A percentile compares a stretch with the other conserved stretches of the same genome.
Evolutionary conservation across 2,113 vertebrate species (phyloP).

Genomic region (Ammodytes marinus): DNA sequence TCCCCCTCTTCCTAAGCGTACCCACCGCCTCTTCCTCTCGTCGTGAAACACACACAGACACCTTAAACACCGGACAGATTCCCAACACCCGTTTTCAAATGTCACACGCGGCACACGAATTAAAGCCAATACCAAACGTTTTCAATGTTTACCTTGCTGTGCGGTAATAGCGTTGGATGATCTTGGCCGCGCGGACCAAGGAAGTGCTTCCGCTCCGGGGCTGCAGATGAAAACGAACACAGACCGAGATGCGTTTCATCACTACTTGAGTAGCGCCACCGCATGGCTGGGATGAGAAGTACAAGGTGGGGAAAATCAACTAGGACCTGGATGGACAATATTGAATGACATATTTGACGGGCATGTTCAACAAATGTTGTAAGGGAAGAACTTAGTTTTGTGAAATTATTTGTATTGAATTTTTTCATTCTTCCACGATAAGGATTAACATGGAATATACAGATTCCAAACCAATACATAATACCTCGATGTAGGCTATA

Average conservation of each 20-base stretch:
- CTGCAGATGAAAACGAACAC: slow-evolving; percentile 5
- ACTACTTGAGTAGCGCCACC: slow-evolving; percentile 39
- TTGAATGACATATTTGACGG: too few relatives aligned
- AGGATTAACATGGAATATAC: too few relatives aligned
- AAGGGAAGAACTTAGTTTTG: too few relatives aligned
- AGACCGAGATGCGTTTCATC: neutral
- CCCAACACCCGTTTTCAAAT: neutral
- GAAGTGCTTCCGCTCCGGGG: slow-evolving; percentile 74
- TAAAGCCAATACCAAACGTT: accelerated
- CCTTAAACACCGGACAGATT: neutral
- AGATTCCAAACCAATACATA: too few relatives aligned
- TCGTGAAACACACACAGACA: neutral
- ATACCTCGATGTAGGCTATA: too few relatives aligned
- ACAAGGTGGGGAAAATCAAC: neutral
- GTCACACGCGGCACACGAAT: accelerated
- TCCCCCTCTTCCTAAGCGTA: neutral
- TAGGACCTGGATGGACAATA: too few relatives aligned
- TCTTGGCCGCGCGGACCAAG: slow-evolving; percentile 67
- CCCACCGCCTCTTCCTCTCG: neutral
- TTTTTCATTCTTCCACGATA: too few relatives aligned
- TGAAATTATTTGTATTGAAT: too few relatives aligned
- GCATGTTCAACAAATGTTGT: too few relatives aligned
- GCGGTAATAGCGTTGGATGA: neutral
- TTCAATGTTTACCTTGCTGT: slow-evolving; percentile 69
- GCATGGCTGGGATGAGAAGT: neutral